Evolutionary conservation across 1,140 invertebrate species (phyloP).

Genomic region (Neodiprion fabricii): DNA sequence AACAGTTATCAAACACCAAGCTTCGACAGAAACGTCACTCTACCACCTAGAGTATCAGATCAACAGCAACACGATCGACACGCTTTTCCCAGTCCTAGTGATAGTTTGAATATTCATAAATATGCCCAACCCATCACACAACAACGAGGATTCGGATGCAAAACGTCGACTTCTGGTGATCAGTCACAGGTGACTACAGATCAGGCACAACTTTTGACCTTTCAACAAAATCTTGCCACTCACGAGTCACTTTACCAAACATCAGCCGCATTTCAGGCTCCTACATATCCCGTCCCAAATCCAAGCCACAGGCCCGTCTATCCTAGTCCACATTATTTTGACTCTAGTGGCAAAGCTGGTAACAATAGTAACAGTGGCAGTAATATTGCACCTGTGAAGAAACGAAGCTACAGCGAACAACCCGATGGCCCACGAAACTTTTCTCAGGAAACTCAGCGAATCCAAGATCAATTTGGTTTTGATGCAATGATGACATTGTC

Average conservation of each 20-base stretch:
- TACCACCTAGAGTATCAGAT: not conserved
- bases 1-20: not conserved
- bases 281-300: conserved; percentile 50
- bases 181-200: conserved; percentile 32
- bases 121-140: conserved; percentile 35
- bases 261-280: conserved; percentile 46
- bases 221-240: conserved; percentile 46
- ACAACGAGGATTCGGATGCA: conserved; percentile 32
- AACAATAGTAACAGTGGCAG: conserved; percentile 22
- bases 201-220: conserved; percentile 44
- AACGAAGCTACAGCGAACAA: conserved; percentile 53
- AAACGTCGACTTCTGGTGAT: conserved; percentile 24
- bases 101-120: conserved; percentile 35
- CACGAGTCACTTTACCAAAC: conserved; percentile 51
- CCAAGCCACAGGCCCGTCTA: conserved; percentile 49
- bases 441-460: conserved; percentile 34
- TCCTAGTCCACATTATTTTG: conserved; percentile 52
- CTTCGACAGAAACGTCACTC: not conserved
- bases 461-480: conserved; percentile 48
- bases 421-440: conserved; percentile 32
- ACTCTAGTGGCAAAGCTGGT: conserved; percentile 40
- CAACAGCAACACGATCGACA: conserved; percentile 28
- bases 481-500: conserved; percentile 51
- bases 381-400: conserved; percentile 52
- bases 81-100: conserved; percentile 33